Percentiles rank a stretch among this genome's conserved stretches.
phyloP scores from a whole-genome alignment of 2,113 vertebrate genomes.

The Bufo gargarizans region DNA sequence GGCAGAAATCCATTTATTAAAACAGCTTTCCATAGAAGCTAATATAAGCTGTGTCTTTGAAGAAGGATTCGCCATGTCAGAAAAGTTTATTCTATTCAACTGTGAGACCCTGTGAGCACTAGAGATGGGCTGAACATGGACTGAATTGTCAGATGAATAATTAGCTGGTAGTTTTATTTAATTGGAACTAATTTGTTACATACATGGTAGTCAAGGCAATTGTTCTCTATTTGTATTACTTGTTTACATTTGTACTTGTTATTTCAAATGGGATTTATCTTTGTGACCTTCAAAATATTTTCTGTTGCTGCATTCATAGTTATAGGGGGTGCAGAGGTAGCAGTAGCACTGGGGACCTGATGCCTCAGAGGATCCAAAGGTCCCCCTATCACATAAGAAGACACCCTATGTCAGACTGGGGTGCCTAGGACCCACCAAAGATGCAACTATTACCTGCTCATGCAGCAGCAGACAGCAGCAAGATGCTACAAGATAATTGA shows the following conservation, averaged over 20 bases:
- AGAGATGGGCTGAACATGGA: background rate
- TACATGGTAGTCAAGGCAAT: background rate
- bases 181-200: conserved; percentile 14
- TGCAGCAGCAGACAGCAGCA: no score
- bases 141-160: conserved; percentile 7
- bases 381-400: no score
- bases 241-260: background rate
- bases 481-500: no score
- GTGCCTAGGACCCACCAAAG: no score
- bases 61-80: background rate
- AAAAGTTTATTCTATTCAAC: conserved; percentile 1
- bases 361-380: no score
- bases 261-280: background rate
- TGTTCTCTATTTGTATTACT: background rate
- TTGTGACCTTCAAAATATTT: background rate
- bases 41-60: conserved; percentile 27
- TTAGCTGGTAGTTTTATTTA: background rate
- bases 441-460: no score
- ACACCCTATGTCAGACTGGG: no score
- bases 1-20: conserved; percentile 43
- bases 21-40: conserved; percentile 32
- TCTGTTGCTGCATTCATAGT: background rate
- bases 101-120: background rate
- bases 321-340: background rate
- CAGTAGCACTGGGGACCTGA: no score